A percentile compares a stretch with the other conserved stretches of the same genome.
Evolutionary conservation across 1,140 invertebrate genomes (phyloP).

Genomic region (Tetramorium parvispinum): DNA sequence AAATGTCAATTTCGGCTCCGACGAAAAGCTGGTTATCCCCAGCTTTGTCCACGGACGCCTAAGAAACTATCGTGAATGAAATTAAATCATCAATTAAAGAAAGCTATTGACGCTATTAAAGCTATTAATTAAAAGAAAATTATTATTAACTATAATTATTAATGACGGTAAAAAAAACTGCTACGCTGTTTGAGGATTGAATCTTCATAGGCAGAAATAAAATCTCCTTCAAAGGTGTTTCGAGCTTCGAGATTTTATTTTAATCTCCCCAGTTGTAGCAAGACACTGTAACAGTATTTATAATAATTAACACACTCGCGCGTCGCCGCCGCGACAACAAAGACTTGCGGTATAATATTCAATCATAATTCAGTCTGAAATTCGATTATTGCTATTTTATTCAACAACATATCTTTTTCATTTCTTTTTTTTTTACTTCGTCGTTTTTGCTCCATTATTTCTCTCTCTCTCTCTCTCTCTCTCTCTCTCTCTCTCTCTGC

Average conservation of each 20-base stretch:
- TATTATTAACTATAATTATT: background rate
- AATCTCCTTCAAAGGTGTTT: constrained; percentile 45
- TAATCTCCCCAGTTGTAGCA: constrained; percentile 75
- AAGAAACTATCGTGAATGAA: background rate
- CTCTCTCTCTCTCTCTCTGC: constrained; percentile 14
- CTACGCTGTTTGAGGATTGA: background rate
- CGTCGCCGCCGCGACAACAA: constrained; percentile 74
- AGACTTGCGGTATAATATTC: constrained; percentile 73
- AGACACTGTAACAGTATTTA: constrained; percentile 78
- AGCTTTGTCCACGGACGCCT: too few relatives aligned
- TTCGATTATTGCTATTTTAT: constrained; percentile 77
- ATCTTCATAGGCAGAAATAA: constrained; percentile 35
- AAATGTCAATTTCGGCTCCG: constrained; percentile 12
- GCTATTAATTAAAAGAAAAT: too few relatives aligned
- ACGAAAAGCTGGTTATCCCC: background rate
- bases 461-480: constrained; percentile 18
- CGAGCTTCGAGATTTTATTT: constrained; percentile 77
- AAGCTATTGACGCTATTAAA: too few relatives aligned
- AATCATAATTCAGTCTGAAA: constrained; percentile 75
- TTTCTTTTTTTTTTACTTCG: background rate
- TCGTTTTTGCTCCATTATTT: constrained; percentile 15
- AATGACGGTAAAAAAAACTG: background rate
- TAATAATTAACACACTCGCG: constrained; percentile 77
- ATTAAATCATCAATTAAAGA: background rate
- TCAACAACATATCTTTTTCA: constrained; percentile 58